phyloP scores from a whole-genome alignment of 2,797 vertebrate species.

The Pseudomugil gertrudae region DNA sequence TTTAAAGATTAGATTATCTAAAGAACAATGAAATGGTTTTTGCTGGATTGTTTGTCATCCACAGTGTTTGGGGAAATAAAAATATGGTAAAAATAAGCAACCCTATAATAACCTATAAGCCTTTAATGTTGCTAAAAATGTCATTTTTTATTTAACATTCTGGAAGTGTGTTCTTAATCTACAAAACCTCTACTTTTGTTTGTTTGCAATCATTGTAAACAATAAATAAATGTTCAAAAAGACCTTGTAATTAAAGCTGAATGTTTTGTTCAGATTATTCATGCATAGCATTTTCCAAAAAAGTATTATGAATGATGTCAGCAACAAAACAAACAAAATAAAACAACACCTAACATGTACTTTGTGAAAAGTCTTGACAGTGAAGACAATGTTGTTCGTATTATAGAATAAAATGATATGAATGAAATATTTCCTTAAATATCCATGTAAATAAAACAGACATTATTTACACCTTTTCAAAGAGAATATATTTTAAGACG shows the following conservation, averaged over 20 bases:
- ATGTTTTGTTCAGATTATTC: constrained; percentile 54
- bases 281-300: constrained; percentile 48
- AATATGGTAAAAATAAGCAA: neutral
- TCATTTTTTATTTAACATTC: constrained; percentile 12
- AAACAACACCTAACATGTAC: neutral
- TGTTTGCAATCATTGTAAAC: constrained; percentile 12
- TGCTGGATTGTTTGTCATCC: constrained; percentile 16
- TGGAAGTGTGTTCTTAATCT: neutral
- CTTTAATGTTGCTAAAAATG: too few species aligned
- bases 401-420: neutral
- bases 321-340: constrained; percentile 4
- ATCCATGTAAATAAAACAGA: neutral
- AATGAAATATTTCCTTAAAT: neutral
- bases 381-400: neutral
- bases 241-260: constrained; percentile 14
- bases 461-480: too few species aligned
- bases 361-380: neutral
- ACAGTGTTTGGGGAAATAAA: neutral
- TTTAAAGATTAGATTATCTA: constrained; percentile 27
- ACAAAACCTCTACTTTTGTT: neutral
- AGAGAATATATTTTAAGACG: too few species aligned
- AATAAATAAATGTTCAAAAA: neutral
- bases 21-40: constrained; percentile 11
- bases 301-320: constrained; percentile 36
- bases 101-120: constrained; percentile 12